Base-by-base conservation (phyloP, 2,113 vertebrate genomes). In the Martes martes region DNA sequence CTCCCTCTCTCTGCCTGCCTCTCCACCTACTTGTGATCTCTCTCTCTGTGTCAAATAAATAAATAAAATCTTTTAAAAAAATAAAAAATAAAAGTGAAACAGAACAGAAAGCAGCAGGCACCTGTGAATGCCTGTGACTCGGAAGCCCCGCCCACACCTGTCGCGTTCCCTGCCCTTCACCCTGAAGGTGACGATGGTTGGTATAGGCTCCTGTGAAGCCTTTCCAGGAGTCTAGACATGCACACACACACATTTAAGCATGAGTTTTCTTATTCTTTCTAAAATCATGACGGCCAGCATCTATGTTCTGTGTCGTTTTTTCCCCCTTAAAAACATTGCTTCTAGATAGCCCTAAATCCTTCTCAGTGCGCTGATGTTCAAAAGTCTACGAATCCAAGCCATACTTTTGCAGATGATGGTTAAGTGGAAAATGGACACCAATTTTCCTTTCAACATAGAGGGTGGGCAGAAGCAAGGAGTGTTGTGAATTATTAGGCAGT, bases 181-280 rank as follows among this genome's bases (percentile, higher is more conserved):
- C 10, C 55, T 55, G 67, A 33, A 42, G 2, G 67, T 21, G 10
- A 7, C 28, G 1, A 0, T n/a, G 1, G 0, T 26, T 0, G 4
- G 2, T 45, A 74, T 1, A 1, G 14, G 18, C 10, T 28, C 19
- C 24, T 2, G 14, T 13, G 65, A 21, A 14, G 24, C 45, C 76
- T 23, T 42, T 50, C 28, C 23, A 39, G 45, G 21, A 10, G 3
- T 42, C 67, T 39, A 1, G 2, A 45, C 36, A 18, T 7, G 57
- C 36, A 23, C 7, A 6, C 1, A 2, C 11, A 16, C 28, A 31
- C 91, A 39, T 4, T 4, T 18, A 45, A 3, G 31, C 10, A 11
- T 4, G 3, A 1, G 21, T 9, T 9, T 24, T 45, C 47, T 76
- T 6, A 11, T 13, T 76, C 16, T 36, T 59, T n/a, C n/a, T 11